phyloP scores from a whole-genome alignment of 2,888 invertebrate species.

The Cheilosia pagana region DNA sequence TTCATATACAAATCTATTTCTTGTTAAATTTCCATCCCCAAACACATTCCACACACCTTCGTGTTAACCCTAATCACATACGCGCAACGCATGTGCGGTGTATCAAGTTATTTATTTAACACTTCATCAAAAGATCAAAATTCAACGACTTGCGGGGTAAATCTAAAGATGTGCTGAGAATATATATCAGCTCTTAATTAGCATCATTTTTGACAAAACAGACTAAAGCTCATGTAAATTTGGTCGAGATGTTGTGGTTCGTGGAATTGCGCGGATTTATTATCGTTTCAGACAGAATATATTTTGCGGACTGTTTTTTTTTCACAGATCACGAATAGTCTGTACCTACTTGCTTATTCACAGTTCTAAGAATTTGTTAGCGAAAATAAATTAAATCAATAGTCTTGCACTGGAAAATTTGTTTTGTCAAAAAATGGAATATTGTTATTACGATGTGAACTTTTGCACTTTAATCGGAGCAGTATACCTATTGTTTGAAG shows the following conservation, averaged over 20 bases:
- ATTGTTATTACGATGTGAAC: constrained; percentile 19
- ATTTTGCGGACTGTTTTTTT: constrained; percentile 3
- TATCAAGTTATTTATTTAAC: constrained; percentile 35
- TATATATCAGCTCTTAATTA: constrained; percentile 43
- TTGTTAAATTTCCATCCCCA: too few relatives aligned
- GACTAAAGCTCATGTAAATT: constrained; percentile 48
- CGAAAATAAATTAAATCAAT: constrained; percentile 15
- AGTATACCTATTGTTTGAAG: too few relatives aligned
- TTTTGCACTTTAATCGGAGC: too few relatives aligned
- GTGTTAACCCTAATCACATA: neutral
- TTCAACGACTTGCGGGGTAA: neutral
- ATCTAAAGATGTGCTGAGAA: constrained; percentile 36
- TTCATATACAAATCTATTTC: too few relatives aligned
- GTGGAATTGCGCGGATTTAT: constrained; percentile 49
- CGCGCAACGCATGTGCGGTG: neutral
- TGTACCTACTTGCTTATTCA: neutral
- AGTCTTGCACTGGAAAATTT: neutral
- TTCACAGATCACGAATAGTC: constrained; percentile 21
- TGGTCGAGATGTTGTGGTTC: constrained; percentile 11
- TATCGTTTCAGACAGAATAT: constrained; percentile 33
- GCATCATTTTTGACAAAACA: constrained; percentile 29
- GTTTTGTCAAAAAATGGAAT: neutral
- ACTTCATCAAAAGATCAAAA: constrained; percentile 40
- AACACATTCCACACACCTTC: too few relatives aligned
- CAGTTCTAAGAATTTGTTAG: constrained; percentile 12